Evolutionary conservation across 2,797 vertebrate genomes (phyloP).

Genomic region (Poeciliopsis turneri): DNA sequence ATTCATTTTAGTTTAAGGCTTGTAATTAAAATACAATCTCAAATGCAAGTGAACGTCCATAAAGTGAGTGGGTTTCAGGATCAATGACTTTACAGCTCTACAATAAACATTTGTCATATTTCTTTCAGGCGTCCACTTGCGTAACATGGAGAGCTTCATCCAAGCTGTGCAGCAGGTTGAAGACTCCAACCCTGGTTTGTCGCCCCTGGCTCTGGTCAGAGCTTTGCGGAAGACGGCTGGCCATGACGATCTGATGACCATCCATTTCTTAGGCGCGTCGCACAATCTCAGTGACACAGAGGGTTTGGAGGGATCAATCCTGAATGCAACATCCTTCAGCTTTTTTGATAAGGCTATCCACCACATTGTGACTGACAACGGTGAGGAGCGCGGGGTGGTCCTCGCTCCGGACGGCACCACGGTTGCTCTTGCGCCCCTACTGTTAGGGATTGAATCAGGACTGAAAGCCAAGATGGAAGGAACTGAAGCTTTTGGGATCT

Average conservation of each 20-base stretch:
- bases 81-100: neutral
- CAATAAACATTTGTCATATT: neutral
- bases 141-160: constrained; percentile 80
- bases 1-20: neutral
- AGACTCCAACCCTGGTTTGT: constrained; percentile 47
- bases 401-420: constrained; percentile 87
- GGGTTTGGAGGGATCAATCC: constrained; percentile 54
- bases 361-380: constrained; percentile 57
- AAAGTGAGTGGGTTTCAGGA: neutral
- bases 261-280: constrained; percentile 65
- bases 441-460: constrained; percentile 82
- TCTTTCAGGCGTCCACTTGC: constrained; percentile 65
- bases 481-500: constrained; percentile 46
- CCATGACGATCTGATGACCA: constrained; percentile 62
- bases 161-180: constrained; percentile 73
- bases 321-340: constrained; percentile 61
- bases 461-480: constrained; percentile 60
- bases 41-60: neutral
- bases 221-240: constrained; percentile 64
- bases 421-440: constrained; percentile 81
- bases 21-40: neutral
- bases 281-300: constrained; percentile 25
- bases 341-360: constrained; percentile 72
- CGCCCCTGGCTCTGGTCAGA: constrained; percentile 39
- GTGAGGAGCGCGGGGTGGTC: constrained; percentile 83